These are phyloP conservation scores for Orthonyx spaldingii DNA, from an alignment of 2,113 vertebrate genomes.

Conservation along the genomic window DNA sequence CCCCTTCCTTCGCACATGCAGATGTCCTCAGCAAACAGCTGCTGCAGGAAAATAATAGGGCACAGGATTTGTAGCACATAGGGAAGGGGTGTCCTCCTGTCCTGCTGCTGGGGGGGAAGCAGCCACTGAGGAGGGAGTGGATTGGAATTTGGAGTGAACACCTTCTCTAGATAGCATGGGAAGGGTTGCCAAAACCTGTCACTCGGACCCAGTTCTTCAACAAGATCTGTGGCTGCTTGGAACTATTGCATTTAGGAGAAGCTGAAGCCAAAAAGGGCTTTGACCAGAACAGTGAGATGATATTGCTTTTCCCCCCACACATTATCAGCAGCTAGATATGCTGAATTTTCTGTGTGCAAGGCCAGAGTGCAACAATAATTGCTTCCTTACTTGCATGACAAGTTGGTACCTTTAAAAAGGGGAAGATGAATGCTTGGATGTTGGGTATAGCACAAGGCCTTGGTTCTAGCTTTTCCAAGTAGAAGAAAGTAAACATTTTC, in stretches of 20 bases:
- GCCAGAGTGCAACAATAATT: neutral
- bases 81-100: neutral
- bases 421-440: neutral
- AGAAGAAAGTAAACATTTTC: neutral
- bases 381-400: neutral
- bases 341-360: neutral
- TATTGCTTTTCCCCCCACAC: fast-evolving
- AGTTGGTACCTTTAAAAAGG: neutral
- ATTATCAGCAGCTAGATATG: no score
- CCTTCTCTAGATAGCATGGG: neutral
- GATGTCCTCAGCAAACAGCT: neutral
- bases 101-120: neutral
- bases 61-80: neutral
- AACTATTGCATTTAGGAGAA: neutral
- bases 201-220: neutral
- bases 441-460: neutral
- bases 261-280: neutral
- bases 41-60: neutral
- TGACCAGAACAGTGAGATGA: neutral
- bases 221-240: neutral
- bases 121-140: neutral
- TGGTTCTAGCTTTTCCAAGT: neutral
- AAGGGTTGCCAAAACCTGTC: neutral
- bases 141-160: neutral
- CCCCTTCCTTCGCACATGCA: neutral